These are phyloP conservation scores for Crepidodera aurea DNA, from an alignment of 2,888 invertebrate genomes.

Conservation along the genomic window DNA sequence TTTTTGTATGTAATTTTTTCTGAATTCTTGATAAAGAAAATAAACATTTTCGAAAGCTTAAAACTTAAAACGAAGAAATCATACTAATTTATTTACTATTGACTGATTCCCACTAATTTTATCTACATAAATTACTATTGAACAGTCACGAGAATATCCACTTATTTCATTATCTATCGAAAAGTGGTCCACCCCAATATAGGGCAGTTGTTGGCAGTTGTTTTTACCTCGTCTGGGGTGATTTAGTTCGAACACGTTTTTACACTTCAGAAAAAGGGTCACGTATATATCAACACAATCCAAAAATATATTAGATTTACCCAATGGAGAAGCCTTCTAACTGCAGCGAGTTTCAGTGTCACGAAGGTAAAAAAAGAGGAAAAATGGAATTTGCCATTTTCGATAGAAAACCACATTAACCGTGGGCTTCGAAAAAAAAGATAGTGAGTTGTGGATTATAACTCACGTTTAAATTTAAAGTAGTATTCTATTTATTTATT, in stretches of 20 bases:
- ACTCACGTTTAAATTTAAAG: no score
- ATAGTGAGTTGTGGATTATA: background rate
- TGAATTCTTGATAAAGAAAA: no score
- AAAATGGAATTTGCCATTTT: background rate
- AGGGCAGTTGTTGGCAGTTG: background rate
- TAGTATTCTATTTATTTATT: no score
- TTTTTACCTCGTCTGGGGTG: background rate
- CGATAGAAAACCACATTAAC: background rate
- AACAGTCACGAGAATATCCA: no score
- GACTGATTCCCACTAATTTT: no score
- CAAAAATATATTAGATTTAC: background rate
- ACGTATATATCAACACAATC: background rate
- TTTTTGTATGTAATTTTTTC: no score
- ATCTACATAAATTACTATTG: no score
- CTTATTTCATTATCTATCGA: no score
- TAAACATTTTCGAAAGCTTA: no score
- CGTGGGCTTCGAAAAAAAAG: background rate
- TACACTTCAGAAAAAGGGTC: background rate
- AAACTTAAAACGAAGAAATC: no score
- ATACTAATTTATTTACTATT: no score
- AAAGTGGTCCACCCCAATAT: background rate
- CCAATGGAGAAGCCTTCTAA: background rate
- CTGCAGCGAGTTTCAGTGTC: background rate
- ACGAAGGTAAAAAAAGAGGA: background rate
- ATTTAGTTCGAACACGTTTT: background rate